Conservation (phyloP, 2,888 invertebrate species). For the Omphaloscelis lunosa region DNA sequence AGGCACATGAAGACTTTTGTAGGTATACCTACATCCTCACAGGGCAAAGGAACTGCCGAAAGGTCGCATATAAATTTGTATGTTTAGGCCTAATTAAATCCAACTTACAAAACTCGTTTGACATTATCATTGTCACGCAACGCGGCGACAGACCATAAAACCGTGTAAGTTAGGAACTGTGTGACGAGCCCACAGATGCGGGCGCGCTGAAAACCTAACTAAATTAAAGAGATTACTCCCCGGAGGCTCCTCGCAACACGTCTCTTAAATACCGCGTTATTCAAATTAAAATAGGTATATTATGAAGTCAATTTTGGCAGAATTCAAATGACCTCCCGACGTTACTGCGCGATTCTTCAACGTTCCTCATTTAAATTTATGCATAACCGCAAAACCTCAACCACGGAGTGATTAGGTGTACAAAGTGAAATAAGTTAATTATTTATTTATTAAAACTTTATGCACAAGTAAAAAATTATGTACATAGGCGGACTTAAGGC, state of each 20-base stretch:
- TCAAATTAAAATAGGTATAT: conserved; percentile 79
- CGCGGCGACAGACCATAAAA: conserved; percentile 38
- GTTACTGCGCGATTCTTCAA: conserved; percentile 65
- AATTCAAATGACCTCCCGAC: conserved; percentile 69
- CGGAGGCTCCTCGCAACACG: conserved; percentile 62
- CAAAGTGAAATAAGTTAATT: conserved; percentile 61
- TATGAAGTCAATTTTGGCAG: conserved; percentile 75
- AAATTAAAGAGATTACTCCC: conserved; percentile 77
- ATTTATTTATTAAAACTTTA: no score
- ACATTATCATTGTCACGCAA: conserved; percentile 45
- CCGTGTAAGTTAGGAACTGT: conserved; percentile 38
- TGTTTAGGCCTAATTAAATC: conserved; percentile 35
- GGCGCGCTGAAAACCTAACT: conserved; percentile 64
- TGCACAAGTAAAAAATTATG: no score
- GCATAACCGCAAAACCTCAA: conserved; percentile 70
- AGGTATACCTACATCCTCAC: conserved; percentile 18
- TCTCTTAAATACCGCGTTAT: conserved; percentile 76
- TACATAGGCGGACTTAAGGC: no score
- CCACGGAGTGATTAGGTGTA: conserved; percentile 58
- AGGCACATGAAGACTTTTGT: neutral
- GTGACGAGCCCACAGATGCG: conserved; percentile 63
- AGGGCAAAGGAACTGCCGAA: conserved; percentile 12
- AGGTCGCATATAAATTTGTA: conserved; percentile 26
- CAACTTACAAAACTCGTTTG: conserved; percentile 22
- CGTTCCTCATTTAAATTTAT: conserved; percentile 75